Percentiles rank a stretch among this genome's conserved stretches.
Conservation (phyloP, 2,888 invertebrate genomes). For the Scaptomyza caliginosa region DNA sequence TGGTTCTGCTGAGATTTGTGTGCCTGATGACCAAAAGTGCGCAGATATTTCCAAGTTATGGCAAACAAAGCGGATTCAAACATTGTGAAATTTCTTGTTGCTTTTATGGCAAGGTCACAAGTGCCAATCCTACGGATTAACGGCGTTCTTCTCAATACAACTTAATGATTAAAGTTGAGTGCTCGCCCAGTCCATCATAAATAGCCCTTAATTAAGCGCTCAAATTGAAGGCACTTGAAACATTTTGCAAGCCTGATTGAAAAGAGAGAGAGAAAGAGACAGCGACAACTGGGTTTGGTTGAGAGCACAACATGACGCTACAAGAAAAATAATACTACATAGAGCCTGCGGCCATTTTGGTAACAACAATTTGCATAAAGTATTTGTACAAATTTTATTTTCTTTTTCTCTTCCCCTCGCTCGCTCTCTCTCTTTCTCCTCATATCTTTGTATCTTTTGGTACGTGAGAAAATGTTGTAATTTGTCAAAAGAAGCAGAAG, state of each 20-base stretch:
- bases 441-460: constrained; percentile 13
- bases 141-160: constrained; percentile 23
- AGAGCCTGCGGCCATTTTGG: constrained; percentile 39
- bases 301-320: constrained; percentile 40
- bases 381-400: constrained; percentile 54
- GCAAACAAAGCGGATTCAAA: constrained; percentile 23
- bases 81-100: constrained; percentile 24
- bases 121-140: constrained; percentile 47
- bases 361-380: constrained; percentile 59
- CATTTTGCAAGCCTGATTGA: constrained; percentile 15
- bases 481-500: constrained; percentile 38
- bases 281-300: no score
- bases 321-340: constrained; percentile 6
- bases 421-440: no score
- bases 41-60: constrained; percentile 16
- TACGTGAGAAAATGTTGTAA: constrained; percentile 74
- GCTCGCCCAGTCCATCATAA: constrained; percentile 19
- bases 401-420: constrained; percentile 7
- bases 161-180: constrained; percentile 18
- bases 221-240: constrained; percentile 32
- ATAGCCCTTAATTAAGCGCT: constrained; percentile 50
- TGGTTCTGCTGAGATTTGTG: constrained; percentile 61
- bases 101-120: constrained; percentile 52
- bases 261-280: not conserved
- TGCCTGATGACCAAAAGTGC: constrained; percentile 69